Base-by-base conservation (phyloP, 1,140 invertebrate genomes). In the Adelges cooleyi region DNA sequence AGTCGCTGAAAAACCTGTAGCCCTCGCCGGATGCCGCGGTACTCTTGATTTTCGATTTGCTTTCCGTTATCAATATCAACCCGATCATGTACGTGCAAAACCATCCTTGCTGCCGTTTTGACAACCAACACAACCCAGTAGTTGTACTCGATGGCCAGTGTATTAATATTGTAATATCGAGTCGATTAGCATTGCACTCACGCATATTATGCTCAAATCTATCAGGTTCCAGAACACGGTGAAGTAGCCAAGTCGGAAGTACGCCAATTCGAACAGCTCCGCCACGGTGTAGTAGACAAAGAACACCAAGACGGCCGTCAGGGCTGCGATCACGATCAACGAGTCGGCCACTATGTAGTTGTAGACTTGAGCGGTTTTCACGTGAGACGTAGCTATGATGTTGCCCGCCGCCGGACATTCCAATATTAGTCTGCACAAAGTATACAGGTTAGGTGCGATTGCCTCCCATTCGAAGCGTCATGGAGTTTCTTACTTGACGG, bases 361-460 rank as follows among this genome's bases (percentile, higher is more conserved):
- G 33, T 85, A 75, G 18, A 88, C 11, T 10, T 74, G 68, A 83
- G 83, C 1, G 84, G 78, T 11, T 80, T 80, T 48, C 78, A 74
- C 70, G 84, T 79, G 52, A 72, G 73, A 71, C 74, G 80, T 81
- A 15, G 85, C 78, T 23, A 86, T 75, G 27, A 85, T 77, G 11
- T 85, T 85, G 20, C 86, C 86, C 13, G 82, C 84, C 9, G 85
- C 79, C 13, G 86, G 84, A 71, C 86, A 81, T 74, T 88, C 85
- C 65, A 84, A 79, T 23, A 82, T 72, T 25, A 86, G 71, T 70
- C 84, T 86, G 29, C 29, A 33, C n/a, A n/a, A n/a, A n/a, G n/a
- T n/a, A n/a, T n/a, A n/a, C n/a, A n/a, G n/a, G n/a, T n/a, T n/a
- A n/a, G n/a, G n/a, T n/a, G n/a, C n/a, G n/a, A n/a, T n/a, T n/a